Percentiles rank a stretch among this genome's conserved stretches.
These are phyloP conservation scores for Trichoplusia ni DNA, from an alignment of 1,140 invertebrate species.

Conservation along the genomic window DNA sequence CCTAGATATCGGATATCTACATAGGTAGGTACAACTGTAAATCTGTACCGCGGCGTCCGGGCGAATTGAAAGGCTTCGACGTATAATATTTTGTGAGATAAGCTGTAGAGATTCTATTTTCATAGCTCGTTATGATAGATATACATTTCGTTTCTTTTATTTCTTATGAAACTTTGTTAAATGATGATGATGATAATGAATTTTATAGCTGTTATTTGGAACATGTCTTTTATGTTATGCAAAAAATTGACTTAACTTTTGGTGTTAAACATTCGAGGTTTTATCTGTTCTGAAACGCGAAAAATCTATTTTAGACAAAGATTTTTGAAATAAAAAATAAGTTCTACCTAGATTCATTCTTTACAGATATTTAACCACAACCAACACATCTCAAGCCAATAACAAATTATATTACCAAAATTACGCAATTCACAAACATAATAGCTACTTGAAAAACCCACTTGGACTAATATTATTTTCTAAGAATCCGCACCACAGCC, in stretches of 20 bases:
- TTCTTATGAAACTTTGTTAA: no score
- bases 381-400: not conserved
- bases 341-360: not conserved
- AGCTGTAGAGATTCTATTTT: no score
- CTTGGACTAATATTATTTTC: slow-evolving; percentile 41
- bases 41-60: slow-evolving; percentile 7
- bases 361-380: not conserved
- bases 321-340: no score
- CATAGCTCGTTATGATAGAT: no score
- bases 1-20: slow-evolving; percentile 8
- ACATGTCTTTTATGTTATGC: no score
- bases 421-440: not conserved
- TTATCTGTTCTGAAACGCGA: no score
- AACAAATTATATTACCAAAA: not conserved
- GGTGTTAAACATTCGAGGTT: no score
- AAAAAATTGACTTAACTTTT: no score
- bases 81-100: not conserved
- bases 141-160: no score
- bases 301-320: no score
- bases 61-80: not conserved
- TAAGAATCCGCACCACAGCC: slow-evolving; percentile 10
- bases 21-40: slow-evolving; percentile 15
- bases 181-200: no score
- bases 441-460: slow-evolving; percentile 28
- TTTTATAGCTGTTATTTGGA: no score